Percentiles rank a stretch among this genome's conserved stretches.
phyloP scores from a whole-genome alignment of 2,888 invertebrate species.

The Silvanus unidentatus region DNA sequence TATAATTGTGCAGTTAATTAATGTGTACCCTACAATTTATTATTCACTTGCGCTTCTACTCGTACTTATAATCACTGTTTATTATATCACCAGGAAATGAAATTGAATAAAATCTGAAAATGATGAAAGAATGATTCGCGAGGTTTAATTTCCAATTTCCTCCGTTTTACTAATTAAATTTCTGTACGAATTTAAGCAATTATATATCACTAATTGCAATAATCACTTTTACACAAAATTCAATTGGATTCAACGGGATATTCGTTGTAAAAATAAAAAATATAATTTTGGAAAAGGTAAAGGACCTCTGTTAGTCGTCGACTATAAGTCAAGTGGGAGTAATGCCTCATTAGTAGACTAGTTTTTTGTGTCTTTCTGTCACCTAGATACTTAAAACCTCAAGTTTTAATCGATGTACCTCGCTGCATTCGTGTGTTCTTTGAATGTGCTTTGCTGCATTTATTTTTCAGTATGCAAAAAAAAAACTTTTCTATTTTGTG shows the following conservation, averaged over 20 bases:
- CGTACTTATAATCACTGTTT: too few species aligned
- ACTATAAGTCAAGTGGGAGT: constrained; percentile 26
- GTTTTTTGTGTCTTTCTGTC: constrained; percentile 30
- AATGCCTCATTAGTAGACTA: constrained; percentile 33
- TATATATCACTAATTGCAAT: too few species aligned
- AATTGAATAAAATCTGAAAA: too few species aligned
- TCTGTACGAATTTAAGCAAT: too few species aligned
- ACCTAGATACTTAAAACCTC: constrained; percentile 32
- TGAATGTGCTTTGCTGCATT: constrained; percentile 1
- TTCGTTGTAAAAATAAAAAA: neutral
- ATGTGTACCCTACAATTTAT: too few species aligned
- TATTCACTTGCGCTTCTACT: too few species aligned
- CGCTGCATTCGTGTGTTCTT: constrained; percentile 16
- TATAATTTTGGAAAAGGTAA: constrained; percentile 2
- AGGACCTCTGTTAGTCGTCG: constrained; percentile 4
- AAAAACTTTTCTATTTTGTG: too few species aligned
- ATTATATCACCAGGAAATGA: too few species aligned
- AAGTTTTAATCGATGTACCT: constrained; percentile 31
- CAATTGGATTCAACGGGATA: neutral
- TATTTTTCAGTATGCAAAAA: neutral
- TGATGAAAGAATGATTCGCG: too few species aligned
- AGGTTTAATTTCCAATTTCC: too few species aligned
- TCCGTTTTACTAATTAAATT: too few species aligned
- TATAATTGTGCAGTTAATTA: too few species aligned
- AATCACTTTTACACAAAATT: neutral